Base-by-base conservation (phyloP, 2,797 vertebrate genomes). In the Falco rusticolus region DNA sequence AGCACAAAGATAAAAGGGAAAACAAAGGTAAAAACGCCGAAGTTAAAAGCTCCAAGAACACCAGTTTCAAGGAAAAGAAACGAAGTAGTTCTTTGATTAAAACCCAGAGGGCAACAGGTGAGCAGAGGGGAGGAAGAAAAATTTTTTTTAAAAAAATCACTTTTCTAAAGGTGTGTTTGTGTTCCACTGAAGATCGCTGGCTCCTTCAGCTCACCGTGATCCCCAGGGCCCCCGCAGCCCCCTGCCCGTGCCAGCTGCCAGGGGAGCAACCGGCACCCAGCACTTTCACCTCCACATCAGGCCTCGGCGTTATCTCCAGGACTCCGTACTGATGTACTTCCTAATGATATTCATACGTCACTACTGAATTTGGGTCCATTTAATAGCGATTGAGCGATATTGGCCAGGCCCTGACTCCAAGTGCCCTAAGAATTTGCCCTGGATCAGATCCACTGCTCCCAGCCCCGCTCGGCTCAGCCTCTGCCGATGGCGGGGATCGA, bases 401-500 rank as follows among this genome's bases (percentile, higher is more conserved):
- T 1, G 66, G 33, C 43, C 34, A 29, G 14, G 61, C 47, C 41
- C 21, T 19, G 29, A 13, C 39, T 16, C 34, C 13, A 34, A 19
- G 31, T 4, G 2, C 20, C 11, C 1, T 0, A 54, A 34, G 69
- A 51, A 11, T 41, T 56, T 19, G 3, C 5, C 11, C 5, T 1
- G 3, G 11, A 11, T 31, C 29, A 29, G 31, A 29, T 14, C 24
- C 39, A 45, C 43, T 7, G 43, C 43, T 45, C 43, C 43, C 39
- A 21, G 16, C 61, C 61, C 29, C 24, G n/a, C 37, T 70, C 39
- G 33, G 15, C 25, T 29, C 56, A 10, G 5, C 50, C 24, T 18
- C 53, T 10, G 54, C 6, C 4, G 43, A 11, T 7, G 60, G 31
- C 0, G 1, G 60, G n/a, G 53, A n/a, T 11, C 22, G 1, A 53